Percentiles rank a stretch among this genome's conserved stretches.
These are phyloP conservation scores for Lacerta agilis DNA, from an alignment of 2,797 vertebrate species.

Conservation along the genomic window DNA sequence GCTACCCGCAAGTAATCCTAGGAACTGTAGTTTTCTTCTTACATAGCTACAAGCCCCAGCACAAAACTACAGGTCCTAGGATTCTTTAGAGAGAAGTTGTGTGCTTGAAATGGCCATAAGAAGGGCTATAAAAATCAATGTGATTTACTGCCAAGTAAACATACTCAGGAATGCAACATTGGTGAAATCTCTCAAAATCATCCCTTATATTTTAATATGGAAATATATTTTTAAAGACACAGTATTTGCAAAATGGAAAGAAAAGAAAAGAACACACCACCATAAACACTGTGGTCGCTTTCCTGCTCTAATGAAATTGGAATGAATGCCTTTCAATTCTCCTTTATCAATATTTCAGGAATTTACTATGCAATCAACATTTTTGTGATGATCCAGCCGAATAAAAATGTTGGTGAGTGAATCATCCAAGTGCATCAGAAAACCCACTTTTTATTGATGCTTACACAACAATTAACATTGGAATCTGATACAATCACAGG, in stretches of 20 bases:
- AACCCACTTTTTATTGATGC: conserved; percentile 12
- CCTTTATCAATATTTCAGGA: conserved; percentile 33
- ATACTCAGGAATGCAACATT: background rate
- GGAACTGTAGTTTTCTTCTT: background rate
- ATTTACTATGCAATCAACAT: background rate
- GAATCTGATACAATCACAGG: background rate
- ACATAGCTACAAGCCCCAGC: background rate
- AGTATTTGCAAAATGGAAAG: background rate
- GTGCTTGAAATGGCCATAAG: background rate
- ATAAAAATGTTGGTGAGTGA: conserved; percentile 13
- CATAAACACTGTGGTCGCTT: background rate
- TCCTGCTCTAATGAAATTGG: conserved; percentile 21
- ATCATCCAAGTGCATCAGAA: background rate
- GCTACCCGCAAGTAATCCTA: too few species aligned
- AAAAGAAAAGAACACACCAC: too few species aligned
- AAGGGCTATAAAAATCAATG: background rate
- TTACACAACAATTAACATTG: background rate
- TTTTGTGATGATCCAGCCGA: conserved; percentile 21
- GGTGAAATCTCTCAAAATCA: conserved; percentile 39
- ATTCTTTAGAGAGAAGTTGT: background rate
- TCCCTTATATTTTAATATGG: background rate
- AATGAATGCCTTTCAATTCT: conserved; percentile 41
- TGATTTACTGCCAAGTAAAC: background rate
- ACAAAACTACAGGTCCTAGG: too few species aligned
- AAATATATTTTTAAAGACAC: conserved; percentile 2